Evolutionary conservation across 2,888 invertebrate genomes (phyloP).

Genomic region (Pyrrhosoma nymphula): DNA sequence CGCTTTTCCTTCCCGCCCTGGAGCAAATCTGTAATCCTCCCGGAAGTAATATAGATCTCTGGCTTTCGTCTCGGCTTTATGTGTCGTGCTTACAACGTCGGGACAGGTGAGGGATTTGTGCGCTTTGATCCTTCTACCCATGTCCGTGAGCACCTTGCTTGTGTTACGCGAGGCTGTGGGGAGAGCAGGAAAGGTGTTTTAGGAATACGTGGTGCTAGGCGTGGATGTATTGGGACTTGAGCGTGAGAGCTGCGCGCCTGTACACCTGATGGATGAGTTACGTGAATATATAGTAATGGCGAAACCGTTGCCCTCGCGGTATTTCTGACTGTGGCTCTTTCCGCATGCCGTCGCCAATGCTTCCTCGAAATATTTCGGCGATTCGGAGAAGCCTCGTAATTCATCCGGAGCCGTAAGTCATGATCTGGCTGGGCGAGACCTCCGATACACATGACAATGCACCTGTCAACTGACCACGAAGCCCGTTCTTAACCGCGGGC

Average conservation of each 20-base stretch:
- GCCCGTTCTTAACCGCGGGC: background rate
- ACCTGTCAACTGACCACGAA: constrained; percentile 17
- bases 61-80: background rate
- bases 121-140: background rate
- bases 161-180: background rate
- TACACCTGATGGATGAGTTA: background rate
- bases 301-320: background rate
- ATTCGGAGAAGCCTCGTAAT: background rate
- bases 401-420: background rate
- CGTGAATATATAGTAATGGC: background rate
- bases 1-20: too few species aligned
- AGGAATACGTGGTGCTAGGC: background rate
- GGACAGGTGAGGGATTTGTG: background rate
- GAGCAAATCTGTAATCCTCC: background rate
- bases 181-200: background rate
- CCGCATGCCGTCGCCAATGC: background rate
- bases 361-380: background rate
- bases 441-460: background rate
- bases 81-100: background rate
- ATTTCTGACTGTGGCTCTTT: background rate
- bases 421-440: background rate
- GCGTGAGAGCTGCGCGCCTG: background rate
- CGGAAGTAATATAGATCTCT: background rate
- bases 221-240: background rate
- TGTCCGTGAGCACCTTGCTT: background rate